Base-by-base conservation (phyloP, 2,113 vertebrate species). In the Dipodomys merriami region DNA sequence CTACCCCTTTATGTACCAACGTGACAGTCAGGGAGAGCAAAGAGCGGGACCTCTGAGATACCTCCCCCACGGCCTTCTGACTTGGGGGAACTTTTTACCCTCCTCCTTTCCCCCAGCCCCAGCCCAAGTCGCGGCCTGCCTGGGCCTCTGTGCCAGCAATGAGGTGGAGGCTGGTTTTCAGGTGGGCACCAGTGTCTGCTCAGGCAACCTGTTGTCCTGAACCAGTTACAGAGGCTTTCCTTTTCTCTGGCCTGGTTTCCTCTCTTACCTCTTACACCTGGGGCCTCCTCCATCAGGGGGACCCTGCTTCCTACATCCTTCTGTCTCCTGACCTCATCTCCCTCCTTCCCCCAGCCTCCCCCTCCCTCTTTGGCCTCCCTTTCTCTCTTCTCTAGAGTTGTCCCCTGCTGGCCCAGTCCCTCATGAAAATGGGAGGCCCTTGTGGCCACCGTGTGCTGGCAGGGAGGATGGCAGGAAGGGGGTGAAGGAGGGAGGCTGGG, bases 1-100 rank as follows among this genome's bases (percentile, higher is more conserved):
- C 97, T 97, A 98, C 98, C 98, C 97, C 96, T 98, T 98, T 98
- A 98, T 98, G 98, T 97, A 97, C 97, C 97, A 97, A 98, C 91
- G 94, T 98, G 98, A 98, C 98, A 98, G 97, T 97, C 97, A 97
- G 96, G 97, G 96, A 97, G 96, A 97, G 96, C 95, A 85, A 97
- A 97, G 97, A 97, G 96, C 96, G 93, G 81, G 96, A 96, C 96
- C 89, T 87, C 90, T 91, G 86, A 89, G 94, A 79, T 29, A 39
- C 93, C 80, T 93, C 94, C 90, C 88, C 83, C 60, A 2, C 69
- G 89, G 96, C 94, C 94, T 96, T 95, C 92, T 96, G 96, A 94
- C 96, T 95, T 77, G 49, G 27, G 69, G 88, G 53, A 57, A 57
- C 94, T 91, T 94, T 95, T 92, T 79, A 88, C 95, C 91, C 90